Evolutionary conservation across 2,888 invertebrate genomes (phyloP), one percentile per base, ranked within the genome.

Genomic region (Marronus borbonicus): DNA sequence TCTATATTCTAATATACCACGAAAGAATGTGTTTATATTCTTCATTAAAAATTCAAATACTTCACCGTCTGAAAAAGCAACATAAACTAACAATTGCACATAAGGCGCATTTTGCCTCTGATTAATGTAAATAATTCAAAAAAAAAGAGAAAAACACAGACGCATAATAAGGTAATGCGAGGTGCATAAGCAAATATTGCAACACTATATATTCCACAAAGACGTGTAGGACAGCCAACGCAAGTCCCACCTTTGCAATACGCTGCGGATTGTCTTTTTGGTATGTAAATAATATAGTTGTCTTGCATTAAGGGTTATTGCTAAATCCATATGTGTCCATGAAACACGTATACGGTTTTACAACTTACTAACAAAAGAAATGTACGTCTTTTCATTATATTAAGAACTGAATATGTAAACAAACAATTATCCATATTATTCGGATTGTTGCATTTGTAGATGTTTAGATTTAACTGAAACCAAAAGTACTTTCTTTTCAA

Each of bases 211-310:
- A 62, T 28, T 62, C 31, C 14, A 28, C 10, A 62, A 36, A 62
- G 14, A 31, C 31, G 31, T 28, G 28, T 31, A 28, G 12, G 55
- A 17, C 55, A 58, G 10, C 55, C 55, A 62, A 31, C 31, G 31
- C 8, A 10, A 62, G 31, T 62, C 62, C 10, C 31, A 31, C 62
- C n/a, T 62, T 31, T 62, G 28, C 8, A 62, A 28, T 2, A 44
- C 44, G 2, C 12, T 62, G 12, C 14, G 28, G 20, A 28, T 62
- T 62, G 28, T 31, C 62, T 62, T 28, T 31, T 24, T 24, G 62
- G 28, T 62, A 62, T 58, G 55, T 58, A 20, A 17, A 58, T 58
- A 52, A 52, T 17, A 52, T 36, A 36, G 31, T 36, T 36, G 44
- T 44, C 2, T 12, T 12, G 20, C 55, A 58, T 17, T 3, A 58